A percentile compares a stretch with the other conserved stretches of the same genome.
Evolutionary conservation across 2,888 invertebrate genomes (phyloP).

Genomic region (Cylindroiulus punctatus): DNA sequence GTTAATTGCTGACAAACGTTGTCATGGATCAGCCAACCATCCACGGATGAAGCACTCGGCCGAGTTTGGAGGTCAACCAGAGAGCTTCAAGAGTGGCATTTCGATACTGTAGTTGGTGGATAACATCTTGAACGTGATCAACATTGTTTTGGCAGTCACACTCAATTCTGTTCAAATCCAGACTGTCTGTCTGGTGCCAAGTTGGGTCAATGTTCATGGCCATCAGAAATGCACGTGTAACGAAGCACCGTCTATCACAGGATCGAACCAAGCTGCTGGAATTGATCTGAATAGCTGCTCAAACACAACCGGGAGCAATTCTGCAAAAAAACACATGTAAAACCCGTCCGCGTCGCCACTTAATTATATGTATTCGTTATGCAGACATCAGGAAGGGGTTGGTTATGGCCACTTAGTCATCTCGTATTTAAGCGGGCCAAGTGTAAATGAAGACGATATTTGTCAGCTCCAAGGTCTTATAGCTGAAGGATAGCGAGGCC

Average conservation of each 20-base stretch:
- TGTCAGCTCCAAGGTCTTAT: neutral
- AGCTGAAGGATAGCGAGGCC: neutral
- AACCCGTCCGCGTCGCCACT: neutral
- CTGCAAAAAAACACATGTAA: neutral
- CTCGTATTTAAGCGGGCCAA: constrained; percentile 16
- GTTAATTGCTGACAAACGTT: too few species aligned
- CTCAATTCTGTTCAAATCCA: neutral
- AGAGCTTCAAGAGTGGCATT: too few species aligned
- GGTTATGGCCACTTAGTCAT: neutral
- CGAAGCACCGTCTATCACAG: too few species aligned
- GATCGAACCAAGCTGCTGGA: neutral
- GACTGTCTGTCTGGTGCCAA: neutral
- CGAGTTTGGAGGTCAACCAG: too few species aligned
- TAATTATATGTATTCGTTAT: neutral
- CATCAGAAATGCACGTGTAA: neutral
- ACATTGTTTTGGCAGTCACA: too few species aligned
- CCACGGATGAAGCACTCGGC: too few species aligned
- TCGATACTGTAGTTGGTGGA: too few species aligned
- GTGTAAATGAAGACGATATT: neutral
- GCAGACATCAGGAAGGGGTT: neutral
- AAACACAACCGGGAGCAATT: neutral
- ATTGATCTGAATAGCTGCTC: neutral
- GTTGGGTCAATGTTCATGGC: neutral
- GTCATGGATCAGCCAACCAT: too few species aligned
- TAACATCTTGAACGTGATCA: too few species aligned